phyloP scores from a whole-genome alignment of 2,113 vertebrate genomes.

The Paradoxurus hermaphroditus region DNA sequence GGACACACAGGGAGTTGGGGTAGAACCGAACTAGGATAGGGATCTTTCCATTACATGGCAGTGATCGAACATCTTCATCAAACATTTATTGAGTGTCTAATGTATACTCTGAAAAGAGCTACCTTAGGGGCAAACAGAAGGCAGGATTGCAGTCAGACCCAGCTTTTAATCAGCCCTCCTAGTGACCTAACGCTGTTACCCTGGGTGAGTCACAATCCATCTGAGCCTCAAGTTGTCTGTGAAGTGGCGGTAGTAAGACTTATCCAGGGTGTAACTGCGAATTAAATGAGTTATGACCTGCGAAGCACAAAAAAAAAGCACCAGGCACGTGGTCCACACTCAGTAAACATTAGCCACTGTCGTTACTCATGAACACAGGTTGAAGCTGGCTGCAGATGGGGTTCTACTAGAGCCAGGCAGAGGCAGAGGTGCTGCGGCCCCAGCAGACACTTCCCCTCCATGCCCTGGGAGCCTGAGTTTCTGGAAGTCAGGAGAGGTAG shows the following conservation, averaged over 20 bases:
- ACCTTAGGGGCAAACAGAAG: background rate
- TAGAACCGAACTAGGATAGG: background rate
- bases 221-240: background rate
- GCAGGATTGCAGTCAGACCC: background rate
- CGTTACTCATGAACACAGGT: background rate
- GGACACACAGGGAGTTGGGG: background rate
- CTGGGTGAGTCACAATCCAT: background rate
- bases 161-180: background rate
- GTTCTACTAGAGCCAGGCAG: background rate
- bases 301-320: background rate
- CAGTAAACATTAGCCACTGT: background rate
- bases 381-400: background rate
- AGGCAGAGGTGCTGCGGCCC: background rate
- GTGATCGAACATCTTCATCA: conserved; percentile 65
- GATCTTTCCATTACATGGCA: conserved; percentile 63
- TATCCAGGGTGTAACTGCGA: conserved; percentile 21
- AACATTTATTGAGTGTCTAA: conserved; percentile 65
- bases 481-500: background rate
- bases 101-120: conserved; percentile 29
- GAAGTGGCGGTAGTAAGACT: background rate
- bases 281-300: conserved; percentile 23
- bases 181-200: background rate
- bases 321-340: background rate
- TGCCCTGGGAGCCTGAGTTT: background rate
- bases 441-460: background rate